phyloP scores from a whole-genome alignment of 2,888 invertebrate species.

The Agrochola litura region DNA sequence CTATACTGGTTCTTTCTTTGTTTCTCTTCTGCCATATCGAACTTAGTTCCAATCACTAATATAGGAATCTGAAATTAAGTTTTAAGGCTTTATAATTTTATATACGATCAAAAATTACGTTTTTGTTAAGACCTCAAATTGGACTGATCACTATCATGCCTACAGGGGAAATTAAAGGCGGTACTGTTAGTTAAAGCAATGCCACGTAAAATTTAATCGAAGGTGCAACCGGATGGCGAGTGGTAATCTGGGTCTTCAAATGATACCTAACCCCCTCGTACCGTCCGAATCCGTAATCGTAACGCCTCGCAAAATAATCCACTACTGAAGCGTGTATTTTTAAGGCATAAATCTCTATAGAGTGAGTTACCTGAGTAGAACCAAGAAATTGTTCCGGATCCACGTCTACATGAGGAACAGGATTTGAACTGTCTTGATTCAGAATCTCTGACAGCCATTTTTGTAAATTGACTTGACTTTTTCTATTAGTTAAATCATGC shows the following conservation, averaged over 20 bases:
- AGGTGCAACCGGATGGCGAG: no score
- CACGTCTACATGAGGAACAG: constrained; percentile 92
- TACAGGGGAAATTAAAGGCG: neutral
- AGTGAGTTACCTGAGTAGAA: constrained; percentile 91
- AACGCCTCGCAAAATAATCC: neutral
- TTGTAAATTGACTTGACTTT: constrained; percentile 97
- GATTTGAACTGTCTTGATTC: constrained; percentile 92
- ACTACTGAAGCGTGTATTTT: neutral
- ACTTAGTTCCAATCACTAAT: constrained; percentile 98
- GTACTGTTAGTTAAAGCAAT: no score
- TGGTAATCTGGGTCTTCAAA: no score
- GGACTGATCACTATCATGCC: neutral
- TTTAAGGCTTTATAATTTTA: no score
- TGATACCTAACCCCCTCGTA: no score
- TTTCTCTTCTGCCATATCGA: constrained; percentile 95
- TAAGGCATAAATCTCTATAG: neutral
- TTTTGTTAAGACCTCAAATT: neutral
- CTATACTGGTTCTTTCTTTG: constrained; percentile 92
- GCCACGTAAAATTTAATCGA: no score
- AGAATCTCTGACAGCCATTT: constrained; percentile 98
- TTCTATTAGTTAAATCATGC: constrained; percentile 98
- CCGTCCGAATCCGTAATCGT: neutral
- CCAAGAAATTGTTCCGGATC: constrained; percentile 97
- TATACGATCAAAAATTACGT: no score
- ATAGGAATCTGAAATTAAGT: constrained; percentile 94